Evolutionary conservation across 2,797 vertebrate genomes (phyloP).

Genomic region (Rhynchotus rufescens): DNA sequence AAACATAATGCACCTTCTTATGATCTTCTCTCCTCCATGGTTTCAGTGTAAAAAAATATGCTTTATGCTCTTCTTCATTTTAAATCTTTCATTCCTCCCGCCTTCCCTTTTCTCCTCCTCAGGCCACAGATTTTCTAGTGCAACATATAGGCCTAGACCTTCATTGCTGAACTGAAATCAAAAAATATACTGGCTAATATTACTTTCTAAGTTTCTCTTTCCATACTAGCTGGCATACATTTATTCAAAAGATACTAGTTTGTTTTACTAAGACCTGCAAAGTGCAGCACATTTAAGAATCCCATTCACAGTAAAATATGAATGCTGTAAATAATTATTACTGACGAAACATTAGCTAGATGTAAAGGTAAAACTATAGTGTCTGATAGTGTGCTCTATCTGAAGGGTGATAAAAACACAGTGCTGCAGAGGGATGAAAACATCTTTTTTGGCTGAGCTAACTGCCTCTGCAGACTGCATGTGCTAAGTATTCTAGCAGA

Average conservation of each 20-base stretch:
- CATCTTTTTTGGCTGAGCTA: background rate
- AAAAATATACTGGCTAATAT: background rate
- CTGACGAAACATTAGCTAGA: background rate
- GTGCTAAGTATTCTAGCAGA: slow-evolving; percentile 2
- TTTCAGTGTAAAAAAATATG: background rate
- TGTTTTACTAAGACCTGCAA: background rate
- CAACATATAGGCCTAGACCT: background rate
- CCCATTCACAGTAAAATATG: background rate
- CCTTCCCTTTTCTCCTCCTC: background rate
- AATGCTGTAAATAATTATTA: background rate
- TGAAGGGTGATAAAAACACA: background rate
- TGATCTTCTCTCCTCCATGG: background rate
- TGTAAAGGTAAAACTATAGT: background rate
- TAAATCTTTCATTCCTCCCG: background rate
- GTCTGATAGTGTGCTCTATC: background rate
- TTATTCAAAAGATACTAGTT: background rate
- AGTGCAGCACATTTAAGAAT: background rate
- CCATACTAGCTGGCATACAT: background rate
- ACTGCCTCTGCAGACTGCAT: background rate
- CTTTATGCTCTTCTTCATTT: background rate
- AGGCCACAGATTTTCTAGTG: background rate
- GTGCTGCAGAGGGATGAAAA: background rate
- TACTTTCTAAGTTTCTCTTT: background rate
- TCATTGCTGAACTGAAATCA: background rate
- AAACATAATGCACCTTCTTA: background rate